Evolutionary conservation across 2,888 invertebrate genomes (phyloP), one percentile per base, ranked within the genome.

Genomic region (Ptilodon capucinus): DNA sequence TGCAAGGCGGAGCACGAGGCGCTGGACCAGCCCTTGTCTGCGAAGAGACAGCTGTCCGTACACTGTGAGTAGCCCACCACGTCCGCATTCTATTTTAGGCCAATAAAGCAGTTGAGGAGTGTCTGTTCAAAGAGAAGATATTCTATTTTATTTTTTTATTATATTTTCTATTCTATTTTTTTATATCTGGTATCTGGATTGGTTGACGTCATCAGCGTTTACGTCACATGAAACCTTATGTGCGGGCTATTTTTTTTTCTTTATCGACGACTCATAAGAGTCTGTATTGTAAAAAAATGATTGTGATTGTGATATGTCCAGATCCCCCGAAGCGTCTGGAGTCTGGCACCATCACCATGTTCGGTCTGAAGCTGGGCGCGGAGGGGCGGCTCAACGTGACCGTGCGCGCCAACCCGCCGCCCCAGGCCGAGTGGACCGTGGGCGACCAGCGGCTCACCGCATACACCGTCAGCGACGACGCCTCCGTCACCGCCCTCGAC

Each of bases 371-470:
- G 52, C 84, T 96, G 54, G 95, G 95, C 4, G 92, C 92, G 34
- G 92, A 93, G n/a, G 96, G 95, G 0, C 87, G 92, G 2, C 93
- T 97, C 43, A 94, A 94, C 57, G 93, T 96, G n/a, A 94, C 94
- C 1, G 91, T 96, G 19, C 89, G 93, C 3, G 93, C 96, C 11
- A 94, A 95, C 81, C 96, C 97, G 0, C 86, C 87, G 42, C 96
- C 96, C 0, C 71, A 68, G n/a, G 92, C 94, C 28, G 92, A 93
- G 60, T 97, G 96, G 96, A 87, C 85, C 5, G 83, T 95, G 4
- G 93, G 93, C 14, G 93, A 92, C 40, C 50, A 70, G 19, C 54
- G 63, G 0, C 50, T 87, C 2, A 21, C 30, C 0, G 77, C 84
- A 0, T 74, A 72, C 0, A 51, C 60, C n/a, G 49, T 42, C 9